Percentiles rank a stretch among this genome's conserved stretches.
Evolutionary conservation across 2,797 vertebrate species (phyloP).

Genomic region (Crypturellus tataupa): DNA sequence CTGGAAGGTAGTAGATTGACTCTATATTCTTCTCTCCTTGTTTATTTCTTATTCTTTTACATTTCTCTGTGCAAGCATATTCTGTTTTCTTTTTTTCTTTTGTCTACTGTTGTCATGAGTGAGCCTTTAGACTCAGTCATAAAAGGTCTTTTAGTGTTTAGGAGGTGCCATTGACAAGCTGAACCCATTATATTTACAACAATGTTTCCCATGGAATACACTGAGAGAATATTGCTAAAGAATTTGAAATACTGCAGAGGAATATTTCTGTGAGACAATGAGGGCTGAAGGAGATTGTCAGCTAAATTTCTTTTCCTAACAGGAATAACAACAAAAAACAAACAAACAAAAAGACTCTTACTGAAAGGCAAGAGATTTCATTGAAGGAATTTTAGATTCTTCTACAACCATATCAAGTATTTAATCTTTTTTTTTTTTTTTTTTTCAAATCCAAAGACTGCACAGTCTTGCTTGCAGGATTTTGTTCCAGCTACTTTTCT

Average conservation of each 20-base stretch:
- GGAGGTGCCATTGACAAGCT: neutral
- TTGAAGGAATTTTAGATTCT: neutral
- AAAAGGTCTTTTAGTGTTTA: neutral
- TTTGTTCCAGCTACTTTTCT: neutral
- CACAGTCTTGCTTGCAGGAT: neutral
- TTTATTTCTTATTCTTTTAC: neutral
- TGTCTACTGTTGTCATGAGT: neutral
- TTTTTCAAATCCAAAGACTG: too few species aligned
- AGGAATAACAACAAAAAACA: neutral
- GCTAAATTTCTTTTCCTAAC: neutral
- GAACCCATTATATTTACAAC: neutral
- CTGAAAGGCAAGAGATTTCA: neutral
- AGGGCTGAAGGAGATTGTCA: neutral
- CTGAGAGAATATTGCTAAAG: neutral
- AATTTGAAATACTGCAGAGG: neutral
- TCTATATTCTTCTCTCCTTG: neutral
- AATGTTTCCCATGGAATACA: neutral
- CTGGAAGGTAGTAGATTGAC: neutral
- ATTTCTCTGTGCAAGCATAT: neutral
- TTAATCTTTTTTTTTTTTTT: neutral
- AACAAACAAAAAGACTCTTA: too few species aligned
- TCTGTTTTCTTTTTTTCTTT: neutral
- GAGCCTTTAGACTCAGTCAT: neutral
- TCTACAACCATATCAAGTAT: accelerated
- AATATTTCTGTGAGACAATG: neutral